Evolutionary conservation across 2,888 invertebrate species (phyloP), one percentile per base, ranked within the genome.

Genomic region (Oconnorella tubifera): DNA sequence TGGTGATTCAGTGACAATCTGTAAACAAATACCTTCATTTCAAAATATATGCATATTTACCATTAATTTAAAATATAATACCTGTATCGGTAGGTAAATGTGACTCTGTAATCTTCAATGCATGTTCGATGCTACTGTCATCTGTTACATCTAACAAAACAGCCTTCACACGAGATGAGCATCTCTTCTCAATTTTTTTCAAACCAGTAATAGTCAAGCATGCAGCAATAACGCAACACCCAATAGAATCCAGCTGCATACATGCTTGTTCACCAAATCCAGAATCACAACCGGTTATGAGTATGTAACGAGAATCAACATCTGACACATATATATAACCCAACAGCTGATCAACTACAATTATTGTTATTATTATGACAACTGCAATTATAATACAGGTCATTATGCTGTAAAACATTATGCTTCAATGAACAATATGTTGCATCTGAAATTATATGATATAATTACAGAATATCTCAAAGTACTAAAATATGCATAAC

Each of bases 111-210:
- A n/a, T 29, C 25, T 31, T 49, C 14, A 28, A 29, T 25, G 49
- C 49, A 50, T 25, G 32, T 27, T 23, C 28, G 19, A 63, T 29
- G 25, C 48, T 63, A 40, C 76, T 74, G n/a, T 73, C 67, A 60
- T 76, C 76, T 51, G 79, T 81, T 25, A 80, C 75, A 74, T 80
- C 79, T 62, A 81, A 69, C 66, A 78, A 74, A 61, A 81, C 64
- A 59, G 79, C 65, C 62, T 74, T 74, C 61, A 80, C 50, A 23
- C 50, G 40, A 19, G 40, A 27, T 28, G 63, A 63, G 31, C 59
- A 57, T n/a, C 40, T 27, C 19, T 33, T 48, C 19, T 59, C 33
- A 10, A 63, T 40, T 6, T 49, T 19, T 31, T 25, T 49, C 19
- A 57, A 32, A 25, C 63, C 63, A 31, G 33, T 28, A 29, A 49